A percentile compares a stretch with the other conserved stretches of the same genome.
Evolutionary conservation across 2,113 vertebrate species (phyloP).

Genomic region (Toxotes jaculatrix): DNA sequence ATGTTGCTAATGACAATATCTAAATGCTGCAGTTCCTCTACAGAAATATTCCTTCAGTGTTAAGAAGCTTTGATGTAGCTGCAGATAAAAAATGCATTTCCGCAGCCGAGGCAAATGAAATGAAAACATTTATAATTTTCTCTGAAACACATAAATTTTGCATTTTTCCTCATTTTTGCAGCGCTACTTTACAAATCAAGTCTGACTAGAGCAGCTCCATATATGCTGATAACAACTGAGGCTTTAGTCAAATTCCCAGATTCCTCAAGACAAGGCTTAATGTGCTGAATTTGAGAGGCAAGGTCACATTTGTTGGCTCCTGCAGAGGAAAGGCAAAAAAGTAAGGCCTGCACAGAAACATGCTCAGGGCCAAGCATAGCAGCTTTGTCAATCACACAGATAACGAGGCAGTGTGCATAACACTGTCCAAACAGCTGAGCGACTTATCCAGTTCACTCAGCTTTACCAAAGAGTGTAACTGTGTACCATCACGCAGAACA

Average conservation of each 20-base stretch:
- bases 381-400: slow-evolving; percentile 3
- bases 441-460: slow-evolving; percentile 9
- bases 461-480: not conserved
- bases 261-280: not conserved
- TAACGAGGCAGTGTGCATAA: not conserved
- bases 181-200: not conserved
- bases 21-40: not conserved
- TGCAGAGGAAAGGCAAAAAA: slow-evolving; percentile 22
- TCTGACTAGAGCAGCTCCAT: not conserved
- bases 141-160: not conserved
- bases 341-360: slow-evolving; percentile 3
- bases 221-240: not conserved
- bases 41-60: not conserved
- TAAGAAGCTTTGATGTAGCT: not conserved
- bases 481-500: not conserved
- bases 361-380: slow-evolving; percentile 2
- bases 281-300: not conserved
- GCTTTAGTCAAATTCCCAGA: not conserved
- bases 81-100: not conserved
- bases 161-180: not conserved
- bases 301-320: not conserved
- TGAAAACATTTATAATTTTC: not conserved
- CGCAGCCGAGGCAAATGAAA: not conserved
- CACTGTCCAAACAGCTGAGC: not conserved
- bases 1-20: not conserved